These are phyloP conservation scores for Acanthopleura granulata DNA, from an alignment of 2,888 invertebrate species.

Conservation along the genomic window DNA sequence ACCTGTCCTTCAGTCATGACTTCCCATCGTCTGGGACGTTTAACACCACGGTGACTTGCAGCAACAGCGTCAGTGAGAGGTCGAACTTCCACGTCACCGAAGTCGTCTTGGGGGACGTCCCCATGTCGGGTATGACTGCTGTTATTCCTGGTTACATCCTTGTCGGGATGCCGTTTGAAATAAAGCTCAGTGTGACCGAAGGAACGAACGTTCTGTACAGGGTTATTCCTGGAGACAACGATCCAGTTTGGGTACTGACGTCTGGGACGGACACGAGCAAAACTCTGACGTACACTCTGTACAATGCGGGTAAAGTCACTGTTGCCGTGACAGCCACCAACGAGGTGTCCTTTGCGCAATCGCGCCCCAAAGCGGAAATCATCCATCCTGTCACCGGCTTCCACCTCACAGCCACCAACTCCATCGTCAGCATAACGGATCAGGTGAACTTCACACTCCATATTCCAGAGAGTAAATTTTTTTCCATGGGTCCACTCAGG, in stretches of 20 bases:
- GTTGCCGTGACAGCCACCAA: not conserved
- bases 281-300: not conserved
- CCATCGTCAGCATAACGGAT: not conserved
- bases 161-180: not conserved
- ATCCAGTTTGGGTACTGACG: not conserved
- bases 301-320: not conserved
- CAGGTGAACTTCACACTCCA: not conserved
- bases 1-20: not conserved
- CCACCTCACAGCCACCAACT: not conserved
- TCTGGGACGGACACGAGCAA: not conserved
- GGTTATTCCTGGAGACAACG: not conserved
- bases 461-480: not conserved
- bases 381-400: not conserved
- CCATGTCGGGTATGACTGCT: not conserved
- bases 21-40: not conserved
- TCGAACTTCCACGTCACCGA: not conserved
- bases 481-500: constrained; percentile 2
- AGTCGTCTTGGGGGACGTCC: not conserved
- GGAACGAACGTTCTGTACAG: constrained; percentile 6
- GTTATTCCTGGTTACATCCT: not conserved
- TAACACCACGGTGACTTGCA: not conserved
- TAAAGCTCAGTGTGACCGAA: not conserved
- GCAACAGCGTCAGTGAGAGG: not conserved
- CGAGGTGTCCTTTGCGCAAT: not conserved
- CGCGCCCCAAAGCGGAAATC: not conserved